These are phyloP conservation scores for Ophthalmolycus amberensis DNA, from an alignment of 2,113 vertebrate genomes.

Conservation along the genomic window DNA sequence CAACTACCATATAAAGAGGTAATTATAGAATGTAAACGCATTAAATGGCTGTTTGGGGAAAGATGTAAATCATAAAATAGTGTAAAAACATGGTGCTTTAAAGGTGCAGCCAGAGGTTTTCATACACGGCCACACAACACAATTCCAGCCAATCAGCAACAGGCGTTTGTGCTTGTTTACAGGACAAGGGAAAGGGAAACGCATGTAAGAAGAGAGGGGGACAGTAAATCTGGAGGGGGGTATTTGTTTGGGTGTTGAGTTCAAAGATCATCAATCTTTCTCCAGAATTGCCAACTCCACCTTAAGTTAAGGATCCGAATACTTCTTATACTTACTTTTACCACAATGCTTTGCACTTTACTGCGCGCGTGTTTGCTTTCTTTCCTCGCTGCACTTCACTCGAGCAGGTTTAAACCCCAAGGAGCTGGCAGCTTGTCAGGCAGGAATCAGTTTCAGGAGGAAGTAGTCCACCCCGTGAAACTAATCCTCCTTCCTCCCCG, in stretches of 20 bases:
- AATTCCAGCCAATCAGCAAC: neutral
- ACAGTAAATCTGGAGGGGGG: too few species aligned
- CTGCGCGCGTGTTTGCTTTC: conserved; percentile 23
- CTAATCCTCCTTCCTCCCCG: conserved; percentile 7
- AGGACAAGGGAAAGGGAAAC: neutral
- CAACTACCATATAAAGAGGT: neutral
- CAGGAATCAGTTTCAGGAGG: conserved; percentile 38
- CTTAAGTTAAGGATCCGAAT: neutral
- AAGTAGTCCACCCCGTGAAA: conserved; percentile 27
- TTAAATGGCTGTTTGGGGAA: neutral
- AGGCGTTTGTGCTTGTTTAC: neutral
- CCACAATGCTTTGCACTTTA: neutral
- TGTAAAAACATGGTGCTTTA: neutral
- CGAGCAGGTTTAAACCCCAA: conserved; percentile 40
- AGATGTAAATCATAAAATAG: neutral
- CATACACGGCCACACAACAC: too few species aligned
- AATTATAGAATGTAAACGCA: neutral
- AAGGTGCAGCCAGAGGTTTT: neutral
- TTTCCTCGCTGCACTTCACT: conserved; percentile 3
- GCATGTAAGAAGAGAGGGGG: neutral
- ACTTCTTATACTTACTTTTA: neutral
- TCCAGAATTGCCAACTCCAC: neutral
- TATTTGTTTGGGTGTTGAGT: neutral
- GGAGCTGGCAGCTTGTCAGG: conserved; percentile 31
- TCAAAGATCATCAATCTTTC: neutral